Percentiles rank a stretch among this genome's conserved stretches.
These are phyloP conservation scores for Melanerpes formicivorus DNA, from an alignment of 2,113 vertebrate genomes.

Conservation along the genomic window DNA sequence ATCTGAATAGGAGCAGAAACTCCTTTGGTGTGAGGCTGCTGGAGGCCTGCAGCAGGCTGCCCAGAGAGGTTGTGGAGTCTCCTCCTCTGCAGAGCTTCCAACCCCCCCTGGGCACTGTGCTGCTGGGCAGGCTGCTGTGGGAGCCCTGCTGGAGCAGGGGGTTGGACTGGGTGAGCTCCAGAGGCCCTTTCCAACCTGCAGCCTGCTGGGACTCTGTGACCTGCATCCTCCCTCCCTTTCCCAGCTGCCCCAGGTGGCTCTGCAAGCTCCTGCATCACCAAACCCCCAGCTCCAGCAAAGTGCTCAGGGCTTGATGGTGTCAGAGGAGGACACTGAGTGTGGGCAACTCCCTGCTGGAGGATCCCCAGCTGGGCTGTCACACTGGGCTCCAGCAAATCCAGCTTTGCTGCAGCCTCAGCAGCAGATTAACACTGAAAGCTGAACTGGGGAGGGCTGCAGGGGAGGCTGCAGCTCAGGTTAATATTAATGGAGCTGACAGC, in stretches of 20 bases:
- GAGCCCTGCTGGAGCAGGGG: too few relatives aligned
- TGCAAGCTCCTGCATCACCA: background rate
- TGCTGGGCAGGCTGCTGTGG: too few relatives aligned
- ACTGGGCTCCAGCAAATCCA: accelerated
- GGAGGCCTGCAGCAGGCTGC: too few relatives aligned
- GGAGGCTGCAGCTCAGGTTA: background rate
- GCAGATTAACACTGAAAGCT: background rate
- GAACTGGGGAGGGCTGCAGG: background rate
- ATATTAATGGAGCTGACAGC: background rate
- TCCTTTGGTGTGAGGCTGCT: too few relatives aligned
- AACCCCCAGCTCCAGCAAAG: background rate
- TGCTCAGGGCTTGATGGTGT: background rate
- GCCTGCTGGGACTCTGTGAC: too few relatives aligned
- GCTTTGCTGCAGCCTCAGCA: background rate
- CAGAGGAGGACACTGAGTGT: background rate
- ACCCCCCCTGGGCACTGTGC: too few relatives aligned
- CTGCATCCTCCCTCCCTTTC: accelerated
- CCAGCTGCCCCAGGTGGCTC: background rate
- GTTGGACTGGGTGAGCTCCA: too few relatives aligned
- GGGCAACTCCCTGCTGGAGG: accelerated
- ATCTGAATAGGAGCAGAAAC: too few relatives aligned
- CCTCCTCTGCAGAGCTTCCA: too few relatives aligned
- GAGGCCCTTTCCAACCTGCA: too few relatives aligned
- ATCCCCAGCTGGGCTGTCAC: background rate
- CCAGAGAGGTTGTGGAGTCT: too few relatives aligned